phyloP scores from a whole-genome alignment of 2,113 vertebrate species.

The Ctenomys sociabilis region DNA sequence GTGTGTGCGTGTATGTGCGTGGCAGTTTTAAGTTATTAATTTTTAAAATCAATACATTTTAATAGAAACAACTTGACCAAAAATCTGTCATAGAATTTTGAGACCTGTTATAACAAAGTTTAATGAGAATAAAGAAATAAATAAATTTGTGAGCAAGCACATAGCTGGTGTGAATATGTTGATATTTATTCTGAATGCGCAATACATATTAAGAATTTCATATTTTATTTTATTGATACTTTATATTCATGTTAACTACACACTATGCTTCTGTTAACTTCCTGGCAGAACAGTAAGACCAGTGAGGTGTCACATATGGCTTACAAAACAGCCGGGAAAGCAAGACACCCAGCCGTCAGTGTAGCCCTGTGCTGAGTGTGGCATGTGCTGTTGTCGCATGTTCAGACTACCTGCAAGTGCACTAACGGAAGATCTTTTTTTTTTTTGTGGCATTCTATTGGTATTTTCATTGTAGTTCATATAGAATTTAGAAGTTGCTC shows the following conservation, averaged over 20 bases:
- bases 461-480: neutral
- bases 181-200: neutral
- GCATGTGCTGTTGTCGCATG: neutral
- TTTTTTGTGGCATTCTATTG: neutral
- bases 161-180: neutral
- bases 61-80: too few relatives aligned
- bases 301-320: neutral
- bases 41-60: too few relatives aligned
- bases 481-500: neutral
- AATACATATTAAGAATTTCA: neutral
- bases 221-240: neutral
- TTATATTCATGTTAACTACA: neutral
- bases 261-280: neutral
- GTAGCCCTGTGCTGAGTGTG: neutral
- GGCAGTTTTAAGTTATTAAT: too few relatives aligned
- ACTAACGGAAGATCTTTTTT: neutral
- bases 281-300: neutral
- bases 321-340: neutral
- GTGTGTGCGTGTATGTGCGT: too few relatives aligned
- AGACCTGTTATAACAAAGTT: too few relatives aligned
- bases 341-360: neutral
- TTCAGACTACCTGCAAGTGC: neutral
- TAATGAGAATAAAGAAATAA: too few relatives aligned
- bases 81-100: too few relatives aligned
- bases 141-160: neutral